These are phyloP conservation scores for Ophion ventricosus DNA, from an alignment of 2,888 invertebrate species.

Conservation along the genomic window DNA sequence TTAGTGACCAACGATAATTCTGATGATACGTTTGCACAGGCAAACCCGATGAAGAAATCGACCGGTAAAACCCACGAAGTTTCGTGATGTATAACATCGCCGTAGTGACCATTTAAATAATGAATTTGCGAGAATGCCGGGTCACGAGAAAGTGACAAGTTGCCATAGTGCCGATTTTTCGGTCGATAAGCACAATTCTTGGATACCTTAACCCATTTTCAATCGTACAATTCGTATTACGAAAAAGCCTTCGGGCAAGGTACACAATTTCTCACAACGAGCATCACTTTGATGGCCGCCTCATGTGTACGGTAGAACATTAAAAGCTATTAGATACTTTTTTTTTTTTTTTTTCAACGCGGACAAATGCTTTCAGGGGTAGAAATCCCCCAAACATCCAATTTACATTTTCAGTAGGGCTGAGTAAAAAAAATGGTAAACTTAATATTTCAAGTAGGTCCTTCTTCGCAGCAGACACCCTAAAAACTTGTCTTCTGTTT, in stretches of 20 bases:
- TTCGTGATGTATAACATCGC: constrained; percentile 43
- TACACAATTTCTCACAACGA: neutral
- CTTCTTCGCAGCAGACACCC: too few species aligned
- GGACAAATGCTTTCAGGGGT: neutral
- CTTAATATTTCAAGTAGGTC: too few species aligned
- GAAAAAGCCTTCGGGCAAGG: neutral
- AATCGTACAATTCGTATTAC: neutral
- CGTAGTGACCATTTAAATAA: constrained; percentile 47
- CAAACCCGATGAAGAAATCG: constrained; percentile 45
- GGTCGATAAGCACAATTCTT: constrained; percentile 23
- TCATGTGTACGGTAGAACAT: neutral
- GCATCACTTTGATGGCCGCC: neutral
- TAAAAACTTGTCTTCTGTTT: neutral
- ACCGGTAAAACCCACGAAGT: constrained; percentile 49
- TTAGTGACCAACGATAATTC: constrained; percentile 18
- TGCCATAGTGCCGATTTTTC: constrained; percentile 30
- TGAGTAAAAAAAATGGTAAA: too few species aligned
- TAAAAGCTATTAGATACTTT: neutral
- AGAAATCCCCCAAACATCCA: neutral
- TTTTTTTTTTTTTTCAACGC: neutral
- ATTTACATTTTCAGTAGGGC: too few species aligned
- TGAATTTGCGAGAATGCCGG: constrained; percentile 32
- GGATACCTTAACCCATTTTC: neutral
- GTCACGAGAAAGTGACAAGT: constrained; percentile 50
- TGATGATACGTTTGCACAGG: constrained; percentile 10